Percentiles rank a stretch among this genome's conserved stretches.
These are phyloP conservation scores for Aphelenchoides bicaudatus DNA, from an alignment of 2,888 invertebrate genomes.

Conservation along the genomic window DNA sequence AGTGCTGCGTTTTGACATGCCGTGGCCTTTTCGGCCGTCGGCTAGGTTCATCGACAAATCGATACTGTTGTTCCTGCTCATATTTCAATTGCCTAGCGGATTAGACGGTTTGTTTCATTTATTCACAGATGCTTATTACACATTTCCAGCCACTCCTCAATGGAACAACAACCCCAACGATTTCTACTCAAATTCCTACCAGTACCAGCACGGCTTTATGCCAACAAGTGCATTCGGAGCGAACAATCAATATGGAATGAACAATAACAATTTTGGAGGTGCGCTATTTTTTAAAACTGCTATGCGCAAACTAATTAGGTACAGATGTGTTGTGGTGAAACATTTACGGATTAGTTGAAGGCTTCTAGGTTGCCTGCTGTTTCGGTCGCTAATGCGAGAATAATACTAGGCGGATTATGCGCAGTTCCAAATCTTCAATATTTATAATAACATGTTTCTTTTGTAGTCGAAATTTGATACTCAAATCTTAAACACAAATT, in stretches of 20 bases:
- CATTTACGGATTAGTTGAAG: not conserved
- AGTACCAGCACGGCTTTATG: conserved; percentile 8
- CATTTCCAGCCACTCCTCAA: conserved; percentile 14
- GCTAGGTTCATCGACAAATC: not conserved
- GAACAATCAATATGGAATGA: conserved; percentile 15
- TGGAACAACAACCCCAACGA: conserved; percentile 2
- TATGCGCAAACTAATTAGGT: not conserved
- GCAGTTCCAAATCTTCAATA: not conserved
- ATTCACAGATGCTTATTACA: too few species aligned
- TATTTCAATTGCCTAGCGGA: not conserved
- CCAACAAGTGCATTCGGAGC: conserved; percentile 14
- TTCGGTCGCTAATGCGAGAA: too few species aligned
- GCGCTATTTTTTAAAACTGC: not conserved
- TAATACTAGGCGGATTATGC: not conserved
- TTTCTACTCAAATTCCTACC: conserved; percentile 17
- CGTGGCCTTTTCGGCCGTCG: not conserved
- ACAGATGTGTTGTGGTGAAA: not conserved
- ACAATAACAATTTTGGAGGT: not conserved
- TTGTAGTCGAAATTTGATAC: conserved; percentile 5
- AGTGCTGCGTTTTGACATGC: too few species aligned
- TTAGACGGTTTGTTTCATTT: not conserved
- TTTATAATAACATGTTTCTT: not conserved
- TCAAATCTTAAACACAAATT: not conserved
- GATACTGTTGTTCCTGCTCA: not conserved
- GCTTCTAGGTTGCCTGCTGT: not conserved